Base-by-base conservation (phyloP, 2,797 vertebrate genomes). In the Syngnathus rostellatus region DNA sequence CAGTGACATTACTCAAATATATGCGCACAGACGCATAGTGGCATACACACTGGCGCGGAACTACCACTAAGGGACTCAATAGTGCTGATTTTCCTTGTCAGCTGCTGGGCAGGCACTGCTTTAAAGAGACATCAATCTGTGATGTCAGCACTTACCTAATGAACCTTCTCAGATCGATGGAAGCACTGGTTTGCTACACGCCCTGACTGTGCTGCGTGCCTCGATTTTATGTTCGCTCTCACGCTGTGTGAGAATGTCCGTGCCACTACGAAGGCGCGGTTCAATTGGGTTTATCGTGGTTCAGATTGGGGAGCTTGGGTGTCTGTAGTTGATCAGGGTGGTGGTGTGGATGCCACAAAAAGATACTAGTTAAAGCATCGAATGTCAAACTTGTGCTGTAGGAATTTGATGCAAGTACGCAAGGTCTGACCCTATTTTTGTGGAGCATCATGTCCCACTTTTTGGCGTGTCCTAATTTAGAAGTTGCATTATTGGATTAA, bases 41-140 rank as follows among this genome's bases (percentile, higher is more conserved):
- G 74, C 68, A 70, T 48, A 63, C 65, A 71, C 31, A 68, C 72
- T 64, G 55, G 59, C 25, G 68, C 69, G 77, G 68, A 82, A 66
- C 77, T 82, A 89, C 86, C 88, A 91, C 89, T 90, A 65, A 85
- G 71, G 75, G 80, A 92, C 92, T 97, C 95, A 86, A 98, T 98
- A 96, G 89, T 94, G 94, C 90, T 94, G 94, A 97, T 94, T 95
- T 93, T 92, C 92, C 83, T 82, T 89, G 92, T 93, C 87, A 89
- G 91, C 90, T 92, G 87, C 86, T 89, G 75, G 87, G 88, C 88
- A 91, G 90, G 90, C 91, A 92, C 93, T 94, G 93, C 91, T 95
- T 97, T 97, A 97, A 95, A 97, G 94, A 97, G 93, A 94, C 94
- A 96, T 99, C 95, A 95, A 93, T 96, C 94, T 93, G 86, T 94